Percentiles rank a stretch among this genome's conserved stretches.
Evolutionary conservation across 2,113 vertebrate species (phyloP).

Genomic region (Isurus oxyrinchus): DNA sequence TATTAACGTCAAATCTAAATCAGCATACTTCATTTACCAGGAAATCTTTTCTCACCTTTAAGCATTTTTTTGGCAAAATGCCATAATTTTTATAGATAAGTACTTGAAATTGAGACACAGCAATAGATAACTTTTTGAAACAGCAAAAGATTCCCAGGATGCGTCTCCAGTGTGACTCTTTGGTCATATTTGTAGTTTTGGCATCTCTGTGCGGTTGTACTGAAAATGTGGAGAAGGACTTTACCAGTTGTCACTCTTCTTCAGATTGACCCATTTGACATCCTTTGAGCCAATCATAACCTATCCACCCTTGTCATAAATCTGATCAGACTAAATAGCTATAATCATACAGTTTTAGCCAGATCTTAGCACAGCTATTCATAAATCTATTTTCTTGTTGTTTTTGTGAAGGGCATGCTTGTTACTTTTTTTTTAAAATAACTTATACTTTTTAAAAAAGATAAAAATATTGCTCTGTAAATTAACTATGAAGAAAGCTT

Average conservation of each 20-base stretch:
- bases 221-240: background rate
- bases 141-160: background rate
- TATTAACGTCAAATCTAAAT: background rate
- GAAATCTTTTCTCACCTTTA: background rate
- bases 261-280: background rate
- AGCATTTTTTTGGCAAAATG: background rate
- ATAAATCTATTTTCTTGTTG: background rate
- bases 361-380: background rate
- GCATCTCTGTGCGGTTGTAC: background rate
- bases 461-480: background rate
- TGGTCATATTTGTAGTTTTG: background rate
- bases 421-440: background rate
- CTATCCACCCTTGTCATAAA: background rate
- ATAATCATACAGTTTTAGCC: background rate
- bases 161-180: background rate
- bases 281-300: conserved; percentile 15
- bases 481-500: background rate
- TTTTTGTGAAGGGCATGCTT: background rate
- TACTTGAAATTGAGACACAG: background rate
- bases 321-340: background rate
- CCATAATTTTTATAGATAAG: background rate
- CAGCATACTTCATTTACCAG: background rate
- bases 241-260: background rate
- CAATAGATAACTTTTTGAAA: background rate
- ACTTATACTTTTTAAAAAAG: background rate